These are phyloP conservation scores for Drosophila antonietae DNA, from an alignment of 2,888 invertebrate genomes.

Conservation along the genomic window DNA sequence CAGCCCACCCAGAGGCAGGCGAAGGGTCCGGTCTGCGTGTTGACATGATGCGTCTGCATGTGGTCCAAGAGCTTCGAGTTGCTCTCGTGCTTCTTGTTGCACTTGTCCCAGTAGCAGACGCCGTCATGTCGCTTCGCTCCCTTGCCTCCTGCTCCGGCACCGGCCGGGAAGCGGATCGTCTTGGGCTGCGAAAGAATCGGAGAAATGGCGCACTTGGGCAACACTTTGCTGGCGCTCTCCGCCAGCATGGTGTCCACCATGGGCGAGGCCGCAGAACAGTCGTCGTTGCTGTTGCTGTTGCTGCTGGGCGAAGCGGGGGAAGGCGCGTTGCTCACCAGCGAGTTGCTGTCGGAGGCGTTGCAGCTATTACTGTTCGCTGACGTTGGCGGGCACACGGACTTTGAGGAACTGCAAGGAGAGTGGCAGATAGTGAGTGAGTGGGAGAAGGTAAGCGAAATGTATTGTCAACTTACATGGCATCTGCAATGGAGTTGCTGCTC, in stretches of 20 bases:
- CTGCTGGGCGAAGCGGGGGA: constrained; percentile 80
- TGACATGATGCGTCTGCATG: constrained; percentile 94
- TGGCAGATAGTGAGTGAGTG: background rate
- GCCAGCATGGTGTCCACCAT: constrained; percentile 84
- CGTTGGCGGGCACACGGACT: constrained; percentile 74
- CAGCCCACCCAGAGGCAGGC: constrained; percentile 97
- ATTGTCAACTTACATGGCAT: constrained; percentile 68
- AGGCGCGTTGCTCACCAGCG: constrained; percentile 86
- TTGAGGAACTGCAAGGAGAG: constrained; percentile 47
- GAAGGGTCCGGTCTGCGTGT: constrained; percentile 93
- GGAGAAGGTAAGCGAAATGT: too few relatives aligned
- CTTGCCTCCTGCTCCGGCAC: constrained; percentile 83
- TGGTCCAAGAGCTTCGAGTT: constrained; percentile 94
- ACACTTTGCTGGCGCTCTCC: constrained; percentile 62
- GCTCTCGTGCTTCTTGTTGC: constrained; percentile 91
- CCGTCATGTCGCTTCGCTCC: constrained; percentile 85
- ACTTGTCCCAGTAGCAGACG: constrained; percentile 93
- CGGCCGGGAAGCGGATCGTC: constrained; percentile 91
- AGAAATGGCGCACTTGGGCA: constrained; percentile 86
- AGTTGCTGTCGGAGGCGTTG: constrained; percentile 82
- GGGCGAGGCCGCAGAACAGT: constrained; percentile 66
- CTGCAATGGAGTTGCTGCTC: constrained; percentile 75
- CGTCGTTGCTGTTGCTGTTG: constrained; percentile 37
- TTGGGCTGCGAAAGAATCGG: constrained; percentile 93
- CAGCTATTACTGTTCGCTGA: constrained; percentile 74